phyloP scores from a whole-genome alignment of 1,140 invertebrate genomes.

The Thaumetopoea pityocampa region DNA sequence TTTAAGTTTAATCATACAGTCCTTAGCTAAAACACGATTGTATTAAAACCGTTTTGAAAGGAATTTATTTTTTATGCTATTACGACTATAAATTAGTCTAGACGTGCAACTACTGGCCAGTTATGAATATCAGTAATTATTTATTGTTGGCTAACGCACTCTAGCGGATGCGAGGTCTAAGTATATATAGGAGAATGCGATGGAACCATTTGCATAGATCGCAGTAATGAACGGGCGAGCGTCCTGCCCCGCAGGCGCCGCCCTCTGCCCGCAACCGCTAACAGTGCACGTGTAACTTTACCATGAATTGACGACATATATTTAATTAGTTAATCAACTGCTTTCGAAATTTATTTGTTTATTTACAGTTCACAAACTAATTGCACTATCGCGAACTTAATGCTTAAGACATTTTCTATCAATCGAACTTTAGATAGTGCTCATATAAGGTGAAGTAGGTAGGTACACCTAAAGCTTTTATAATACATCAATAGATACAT shows the following conservation, averaged over 20 bases:
- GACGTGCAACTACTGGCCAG: slow-evolving; percentile 32
- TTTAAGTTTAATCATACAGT: slow-evolving; percentile 18
- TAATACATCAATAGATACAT: no score
- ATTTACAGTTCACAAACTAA: no score
- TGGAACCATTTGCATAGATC: slow-evolving; percentile 67
- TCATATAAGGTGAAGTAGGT: no score
- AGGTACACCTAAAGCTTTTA: no score
- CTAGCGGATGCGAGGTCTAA: slow-evolving; percentile 66
- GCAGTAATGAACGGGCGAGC: slow-evolving; percentile 52
- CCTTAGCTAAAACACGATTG: slow-evolving; percentile 11
- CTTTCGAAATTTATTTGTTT: no score
- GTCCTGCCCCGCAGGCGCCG: slow-evolving; percentile 19
- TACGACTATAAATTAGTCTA: slow-evolving; percentile 26
- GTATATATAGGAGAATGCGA: slow-evolving; percentile 61
- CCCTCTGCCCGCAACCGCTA: slow-evolving; percentile 28
- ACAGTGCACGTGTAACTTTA: no score
- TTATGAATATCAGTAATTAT: slow-evolving; percentile 67
- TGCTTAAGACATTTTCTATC: no score
- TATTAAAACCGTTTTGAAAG: slow-evolving; percentile 13
- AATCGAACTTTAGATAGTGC: no score
- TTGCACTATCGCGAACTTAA: no score
- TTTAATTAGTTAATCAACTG: no score
- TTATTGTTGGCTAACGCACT: slow-evolving; percentile 55
- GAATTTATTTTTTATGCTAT: slow-evolving; percentile 24
- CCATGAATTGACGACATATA: no score